Conservation (phyloP, 2,113 vertebrate genomes). For the Nesoenas mayeri region DNA sequence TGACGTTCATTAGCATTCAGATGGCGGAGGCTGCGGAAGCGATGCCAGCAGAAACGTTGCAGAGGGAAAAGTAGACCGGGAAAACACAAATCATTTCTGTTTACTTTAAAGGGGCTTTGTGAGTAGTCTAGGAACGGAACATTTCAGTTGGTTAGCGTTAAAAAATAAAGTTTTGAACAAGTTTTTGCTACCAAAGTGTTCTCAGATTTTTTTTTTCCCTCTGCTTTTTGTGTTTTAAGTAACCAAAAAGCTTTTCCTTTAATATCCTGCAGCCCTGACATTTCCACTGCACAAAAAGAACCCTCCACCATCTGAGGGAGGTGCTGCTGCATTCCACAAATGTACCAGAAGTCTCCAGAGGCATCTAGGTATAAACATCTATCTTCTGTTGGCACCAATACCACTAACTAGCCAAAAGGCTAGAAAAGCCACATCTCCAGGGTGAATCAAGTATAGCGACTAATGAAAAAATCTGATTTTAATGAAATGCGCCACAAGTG, state of each 20-base stretch:
- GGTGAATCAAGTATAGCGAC: neutral
- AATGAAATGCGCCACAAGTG: neutral
- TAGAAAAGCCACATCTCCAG: neutral
- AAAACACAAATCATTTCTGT: constrained; percentile 60
- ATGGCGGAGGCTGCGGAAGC: neutral
- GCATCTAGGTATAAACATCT: neutral
- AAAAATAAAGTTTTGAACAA: neutral
- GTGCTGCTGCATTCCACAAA: neutral
- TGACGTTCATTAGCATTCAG: constrained; percentile 54
- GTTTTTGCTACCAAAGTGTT: neutral
- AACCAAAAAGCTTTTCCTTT: neutral
- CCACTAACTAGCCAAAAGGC: neutral
- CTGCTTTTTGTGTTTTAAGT: neutral
- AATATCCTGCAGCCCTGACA: neutral
- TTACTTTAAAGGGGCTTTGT: constrained; percentile 45
- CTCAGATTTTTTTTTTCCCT: neutral
- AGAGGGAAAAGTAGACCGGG: neutral
- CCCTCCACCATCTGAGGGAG: neutral
- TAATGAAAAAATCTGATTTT: neutral
- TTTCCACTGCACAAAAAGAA: neutral
- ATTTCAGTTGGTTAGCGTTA: neutral
- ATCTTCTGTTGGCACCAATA: neutral
- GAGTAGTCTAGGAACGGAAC: neutral
- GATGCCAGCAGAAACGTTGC: constrained; percentile 46
- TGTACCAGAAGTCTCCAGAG: neutral